Percentiles rank a stretch among this genome's conserved stretches.
Evolutionary conservation across 2,113 vertebrate species (phyloP).

Genomic region (Arvicanthis niloticus): DNA sequence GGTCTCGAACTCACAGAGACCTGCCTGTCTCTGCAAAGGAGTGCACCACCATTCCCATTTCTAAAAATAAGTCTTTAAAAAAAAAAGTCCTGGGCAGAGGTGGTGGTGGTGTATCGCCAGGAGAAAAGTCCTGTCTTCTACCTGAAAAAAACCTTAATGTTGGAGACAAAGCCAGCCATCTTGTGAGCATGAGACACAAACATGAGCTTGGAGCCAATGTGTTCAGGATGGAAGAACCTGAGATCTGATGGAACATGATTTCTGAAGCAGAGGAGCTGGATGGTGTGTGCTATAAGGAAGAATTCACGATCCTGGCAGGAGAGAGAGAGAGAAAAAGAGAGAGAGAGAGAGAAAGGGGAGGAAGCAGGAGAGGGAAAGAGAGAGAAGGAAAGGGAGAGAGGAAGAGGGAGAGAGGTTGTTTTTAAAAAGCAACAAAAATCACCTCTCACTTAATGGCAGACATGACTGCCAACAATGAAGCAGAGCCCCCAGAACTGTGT

Average conservation of each 20-base stretch:
- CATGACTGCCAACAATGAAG: background rate
- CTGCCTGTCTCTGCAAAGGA: background rate
- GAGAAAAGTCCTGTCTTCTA: background rate
- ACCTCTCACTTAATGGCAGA: background rate
- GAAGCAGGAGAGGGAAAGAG: background rate
- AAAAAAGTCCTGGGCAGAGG: background rate
- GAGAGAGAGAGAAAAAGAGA: too few species aligned
- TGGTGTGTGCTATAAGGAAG: background rate
- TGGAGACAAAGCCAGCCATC: background rate
- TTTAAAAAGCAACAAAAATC: background rate
- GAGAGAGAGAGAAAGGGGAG: too few species aligned
- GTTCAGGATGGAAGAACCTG: background rate
- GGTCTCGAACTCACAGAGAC: background rate
- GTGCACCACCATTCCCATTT: too few species aligned
- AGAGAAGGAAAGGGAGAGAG: background rate
- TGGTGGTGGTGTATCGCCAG: background rate
- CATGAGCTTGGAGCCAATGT: background rate
- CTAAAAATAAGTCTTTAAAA: background rate
- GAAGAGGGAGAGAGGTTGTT: background rate
- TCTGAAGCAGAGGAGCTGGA: background rate
- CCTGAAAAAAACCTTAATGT: background rate
- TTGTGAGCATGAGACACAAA: background rate
- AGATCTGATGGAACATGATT: background rate
- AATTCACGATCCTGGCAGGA: background rate
- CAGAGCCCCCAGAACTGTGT: background rate